Percentiles rank a stretch among this genome's conserved stretches.
Conservation (phyloP, 2,797 vertebrate genomes). For the Psittacula echo region DNA sequence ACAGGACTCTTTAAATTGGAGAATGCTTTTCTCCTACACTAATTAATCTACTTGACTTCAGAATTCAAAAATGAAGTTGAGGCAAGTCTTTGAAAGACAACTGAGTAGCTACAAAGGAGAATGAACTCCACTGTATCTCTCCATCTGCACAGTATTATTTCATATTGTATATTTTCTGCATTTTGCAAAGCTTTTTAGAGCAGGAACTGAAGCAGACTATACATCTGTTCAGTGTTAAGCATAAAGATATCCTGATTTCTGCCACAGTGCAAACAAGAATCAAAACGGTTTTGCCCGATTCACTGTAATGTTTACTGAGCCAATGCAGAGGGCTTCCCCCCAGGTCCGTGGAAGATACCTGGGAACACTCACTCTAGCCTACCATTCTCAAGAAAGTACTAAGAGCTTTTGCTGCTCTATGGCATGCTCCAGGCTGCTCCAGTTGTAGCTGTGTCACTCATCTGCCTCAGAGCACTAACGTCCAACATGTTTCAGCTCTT, state of each 20-base stretch:
- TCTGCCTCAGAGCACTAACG: background rate
- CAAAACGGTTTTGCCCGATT: background rate
- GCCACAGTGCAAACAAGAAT: background rate
- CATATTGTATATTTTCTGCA: background rate
- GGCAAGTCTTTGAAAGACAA: background rate
- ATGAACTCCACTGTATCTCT: background rate
- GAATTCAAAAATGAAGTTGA: background rate
- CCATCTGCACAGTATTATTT: background rate
- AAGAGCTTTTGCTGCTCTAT: background rate
- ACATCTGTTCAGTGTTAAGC: background rate
- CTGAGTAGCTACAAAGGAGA: background rate
- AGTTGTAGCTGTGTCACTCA: background rate
- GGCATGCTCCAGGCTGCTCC: background rate
- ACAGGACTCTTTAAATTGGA: background rate
- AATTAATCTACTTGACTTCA: background rate
- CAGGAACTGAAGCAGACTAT: background rate
- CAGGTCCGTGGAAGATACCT: background rate
- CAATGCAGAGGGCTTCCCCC: background rate
- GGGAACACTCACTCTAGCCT: background rate
- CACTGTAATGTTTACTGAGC: background rate
- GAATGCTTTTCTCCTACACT: background rate
- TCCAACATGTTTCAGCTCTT: background rate
- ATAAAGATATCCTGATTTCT: background rate
- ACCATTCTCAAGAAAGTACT: background rate
- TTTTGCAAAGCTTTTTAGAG: background rate